These are phyloP conservation scores for Pristionchus arcanus DNA, from an alignment of 2,888 invertebrate genomes.

Conservation along the genomic window DNA sequence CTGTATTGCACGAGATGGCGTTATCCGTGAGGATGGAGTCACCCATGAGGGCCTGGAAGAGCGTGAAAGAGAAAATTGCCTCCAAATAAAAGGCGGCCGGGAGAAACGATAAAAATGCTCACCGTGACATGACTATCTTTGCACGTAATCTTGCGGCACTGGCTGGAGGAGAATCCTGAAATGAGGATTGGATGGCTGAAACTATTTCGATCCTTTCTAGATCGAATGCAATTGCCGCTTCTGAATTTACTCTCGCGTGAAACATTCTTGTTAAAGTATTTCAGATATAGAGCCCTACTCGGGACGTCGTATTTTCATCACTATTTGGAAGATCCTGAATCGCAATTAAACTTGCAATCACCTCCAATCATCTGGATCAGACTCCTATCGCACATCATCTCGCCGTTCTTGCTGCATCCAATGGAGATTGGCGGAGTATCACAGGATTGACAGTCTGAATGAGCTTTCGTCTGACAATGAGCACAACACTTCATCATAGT, in stretches of 20 bases:
- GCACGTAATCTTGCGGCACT: conserved; percentile 51
- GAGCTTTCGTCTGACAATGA: too few species aligned
- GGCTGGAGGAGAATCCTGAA: neutral
- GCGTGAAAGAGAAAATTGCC: too few species aligned
- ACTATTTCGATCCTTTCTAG: neutral
- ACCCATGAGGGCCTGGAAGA: neutral
- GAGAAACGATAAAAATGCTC: neutral
- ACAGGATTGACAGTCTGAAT: conserved; percentile 46
- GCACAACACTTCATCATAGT: too few species aligned
- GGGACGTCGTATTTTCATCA: too few species aligned
- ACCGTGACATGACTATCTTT: conserved; percentile 51
- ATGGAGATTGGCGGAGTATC: neutral
- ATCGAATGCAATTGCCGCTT: neutral
- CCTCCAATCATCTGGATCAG: conserved; percentile 31
- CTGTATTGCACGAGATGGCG: conserved; percentile 42
- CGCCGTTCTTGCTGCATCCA: conserved; percentile 1
- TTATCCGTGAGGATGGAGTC: conserved; percentile 41
- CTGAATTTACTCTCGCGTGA: too few species aligned
- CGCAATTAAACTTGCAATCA: too few species aligned
- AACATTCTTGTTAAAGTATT: too few species aligned
- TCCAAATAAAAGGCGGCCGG: too few species aligned
- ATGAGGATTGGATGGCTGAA: neutral
- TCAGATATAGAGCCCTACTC: too few species aligned
- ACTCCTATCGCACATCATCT: conserved; percentile 30
- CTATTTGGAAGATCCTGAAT: too few species aligned